Percentiles rank a stretch among this genome's conserved stretches.
These are phyloP conservation scores for Drosophila niveifrons DNA, from an alignment of 2,888 invertebrate species.

Conservation along the genomic window DNA sequence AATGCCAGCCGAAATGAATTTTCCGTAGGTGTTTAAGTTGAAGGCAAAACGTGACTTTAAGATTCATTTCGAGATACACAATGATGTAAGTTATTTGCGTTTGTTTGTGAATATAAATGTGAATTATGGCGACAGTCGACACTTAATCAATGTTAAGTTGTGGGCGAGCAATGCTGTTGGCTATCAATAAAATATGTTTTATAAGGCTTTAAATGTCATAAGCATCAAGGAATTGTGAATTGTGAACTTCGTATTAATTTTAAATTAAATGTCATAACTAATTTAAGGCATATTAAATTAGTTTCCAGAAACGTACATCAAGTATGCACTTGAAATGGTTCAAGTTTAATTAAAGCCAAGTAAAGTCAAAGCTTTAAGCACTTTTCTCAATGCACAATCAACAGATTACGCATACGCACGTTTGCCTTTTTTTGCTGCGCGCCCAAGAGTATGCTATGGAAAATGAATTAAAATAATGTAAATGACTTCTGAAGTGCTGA, in stretches of 20 bases:
- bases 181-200: background rate
- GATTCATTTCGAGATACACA: background rate
- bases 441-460: slow-evolving; percentile 6
- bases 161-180: background rate
- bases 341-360: background rate
- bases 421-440: background rate
- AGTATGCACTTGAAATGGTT: background rate
- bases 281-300: background rate
- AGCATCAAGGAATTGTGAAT: too few species aligned
- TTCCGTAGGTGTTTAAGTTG: background rate
- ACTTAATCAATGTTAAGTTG: background rate
- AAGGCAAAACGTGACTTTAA: background rate
- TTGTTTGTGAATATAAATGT: background rate
- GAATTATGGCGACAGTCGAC: background rate
- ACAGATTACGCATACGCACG: background rate
- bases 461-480: slow-evolving; percentile 10
- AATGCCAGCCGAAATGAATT: background rate
- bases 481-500: slow-evolving; percentile 16
- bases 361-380: background rate
- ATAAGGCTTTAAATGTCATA: too few species aligned
- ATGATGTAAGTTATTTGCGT: background rate
- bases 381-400: background rate
- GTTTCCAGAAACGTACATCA: background rate
- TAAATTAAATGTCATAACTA: background rate
- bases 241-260: too few species aligned